phyloP scores from a whole-genome alignment of 2,113 vertebrate species.

The human (Homo sapiens) region DNA sequence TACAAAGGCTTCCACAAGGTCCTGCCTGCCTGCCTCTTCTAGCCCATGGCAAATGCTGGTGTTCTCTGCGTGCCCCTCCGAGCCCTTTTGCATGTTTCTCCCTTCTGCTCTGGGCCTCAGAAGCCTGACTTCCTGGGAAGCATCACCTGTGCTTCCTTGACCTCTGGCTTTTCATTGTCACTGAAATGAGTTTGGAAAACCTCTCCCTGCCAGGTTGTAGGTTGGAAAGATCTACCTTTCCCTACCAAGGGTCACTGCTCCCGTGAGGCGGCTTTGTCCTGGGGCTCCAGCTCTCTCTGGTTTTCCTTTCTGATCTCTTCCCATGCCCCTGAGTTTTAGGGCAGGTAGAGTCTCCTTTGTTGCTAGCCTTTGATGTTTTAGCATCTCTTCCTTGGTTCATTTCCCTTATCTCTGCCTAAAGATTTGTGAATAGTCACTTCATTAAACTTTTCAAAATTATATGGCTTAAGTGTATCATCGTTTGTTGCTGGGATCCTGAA shows the following conservation, averaged over 20 bases:
- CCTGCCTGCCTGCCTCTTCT: not conserved
- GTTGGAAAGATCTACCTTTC: not conserved
- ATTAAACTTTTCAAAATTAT: not conserved
- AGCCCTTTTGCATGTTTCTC: not conserved
- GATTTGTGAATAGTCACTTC: not conserved
- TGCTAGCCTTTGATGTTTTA: not conserved
- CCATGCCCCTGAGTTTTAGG: not conserved
- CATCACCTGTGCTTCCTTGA: not conserved
- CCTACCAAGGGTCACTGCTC: not conserved
- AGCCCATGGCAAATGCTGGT: not conserved
- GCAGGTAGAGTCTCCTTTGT: not conserved
- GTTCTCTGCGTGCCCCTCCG: not conserved
- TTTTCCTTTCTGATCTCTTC: not conserved
- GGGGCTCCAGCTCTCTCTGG: not conserved
- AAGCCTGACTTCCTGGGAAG: not conserved
- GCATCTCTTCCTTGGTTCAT: not conserved
- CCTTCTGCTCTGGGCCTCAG: not conserved
- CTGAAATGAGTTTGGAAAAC: not conserved
- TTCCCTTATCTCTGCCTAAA: not conserved
- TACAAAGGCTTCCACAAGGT: not conserved
- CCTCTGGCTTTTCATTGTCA: not conserved
- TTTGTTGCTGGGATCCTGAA: not conserved
- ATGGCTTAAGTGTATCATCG: not conserved
- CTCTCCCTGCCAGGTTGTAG: not conserved
- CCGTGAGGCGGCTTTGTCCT: not conserved